These are phyloP conservation scores for Petrocephalus microphthalmus DNA, from an alignment of 2,113 vertebrate genomes.

Conservation along the genomic window DNA sequence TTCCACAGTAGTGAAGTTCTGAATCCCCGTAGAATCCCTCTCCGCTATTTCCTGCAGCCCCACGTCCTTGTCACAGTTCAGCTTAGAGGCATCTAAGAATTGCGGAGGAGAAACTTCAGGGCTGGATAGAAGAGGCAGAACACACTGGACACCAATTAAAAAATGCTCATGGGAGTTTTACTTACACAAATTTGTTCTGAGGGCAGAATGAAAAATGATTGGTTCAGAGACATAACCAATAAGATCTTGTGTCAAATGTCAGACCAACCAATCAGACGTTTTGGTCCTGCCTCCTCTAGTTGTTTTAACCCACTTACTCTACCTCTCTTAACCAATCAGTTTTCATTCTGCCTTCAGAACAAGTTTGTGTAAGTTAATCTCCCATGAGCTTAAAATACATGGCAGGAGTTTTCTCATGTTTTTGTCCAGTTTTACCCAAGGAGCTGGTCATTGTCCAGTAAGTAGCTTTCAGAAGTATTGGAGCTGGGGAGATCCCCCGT, in stretches of 20 bases:
- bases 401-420: not conserved
- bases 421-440: not conserved
- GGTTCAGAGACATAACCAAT: no score
- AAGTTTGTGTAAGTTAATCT: no score
- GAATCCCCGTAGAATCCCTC: no score
- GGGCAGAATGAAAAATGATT: no score
- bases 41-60: not conserved
- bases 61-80: not conserved
- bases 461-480: not conserved
- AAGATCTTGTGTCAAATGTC: no score
- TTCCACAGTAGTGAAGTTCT: not conserved
- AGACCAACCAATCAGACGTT: no score
- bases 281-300: no score
- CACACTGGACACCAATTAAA: not conserved
- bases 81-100: not conserved
- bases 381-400: not conserved
- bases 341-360: no score
- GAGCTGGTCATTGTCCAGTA: not conserved
- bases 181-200: no score
- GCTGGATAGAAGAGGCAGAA: not conserved
- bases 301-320: no score
- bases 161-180: no score
- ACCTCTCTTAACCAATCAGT: no score
- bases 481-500: not conserved
- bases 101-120: not conserved